Conservation (phyloP, 2,888 invertebrate genomes). For the Epistrophe grossulariae region DNA sequence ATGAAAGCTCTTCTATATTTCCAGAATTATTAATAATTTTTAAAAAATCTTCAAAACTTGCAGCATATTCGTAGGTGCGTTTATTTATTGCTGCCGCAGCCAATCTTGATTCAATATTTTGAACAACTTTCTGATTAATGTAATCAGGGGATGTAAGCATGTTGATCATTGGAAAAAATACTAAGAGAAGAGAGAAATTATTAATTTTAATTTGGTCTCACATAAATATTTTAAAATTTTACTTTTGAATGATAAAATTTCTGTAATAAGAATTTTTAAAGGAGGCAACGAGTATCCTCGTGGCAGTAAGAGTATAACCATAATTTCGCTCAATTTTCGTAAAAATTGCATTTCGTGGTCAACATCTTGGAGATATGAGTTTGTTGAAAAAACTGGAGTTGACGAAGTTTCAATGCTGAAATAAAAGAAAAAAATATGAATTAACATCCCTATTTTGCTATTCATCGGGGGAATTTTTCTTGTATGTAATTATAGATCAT, state of each 20-base stretch:
- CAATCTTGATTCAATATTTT: slow-evolving; percentile 92
- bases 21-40: slow-evolving; percentile 92
- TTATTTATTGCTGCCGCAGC: slow-evolving; percentile 91
- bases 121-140: slow-evolving; percentile 93
- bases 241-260: slow-evolving; percentile 94
- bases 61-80: slow-evolving; percentile 93
- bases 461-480: too few species aligned
- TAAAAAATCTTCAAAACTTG: slow-evolving; percentile 95
- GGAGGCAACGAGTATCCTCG: slow-evolving; percentile 91
- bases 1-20: slow-evolving; percentile 92
- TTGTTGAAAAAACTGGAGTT: slow-evolving; percentile 89
- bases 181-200: slow-evolving; percentile 74
- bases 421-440: slow-evolving; percentile 12
- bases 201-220: background rate
- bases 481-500: too few species aligned
- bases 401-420: slow-evolving; percentile 86
- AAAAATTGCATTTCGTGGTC: slow-evolving; percentile 92
- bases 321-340: slow-evolving; percentile 91
- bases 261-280: slow-evolving; percentile 91
- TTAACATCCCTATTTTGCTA: too few species aligned
- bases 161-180: slow-evolving; percentile 92
- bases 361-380: slow-evolving; percentile 89
- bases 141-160: slow-evolving; percentile 95
- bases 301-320: slow-evolving; percentile 92
- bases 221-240: slow-evolving; percentile 76